These are phyloP conservation scores for Pseudolaguvia tuberculata DNA, from an alignment of 2,113 vertebrate genomes.

Conservation along the genomic window DNA sequence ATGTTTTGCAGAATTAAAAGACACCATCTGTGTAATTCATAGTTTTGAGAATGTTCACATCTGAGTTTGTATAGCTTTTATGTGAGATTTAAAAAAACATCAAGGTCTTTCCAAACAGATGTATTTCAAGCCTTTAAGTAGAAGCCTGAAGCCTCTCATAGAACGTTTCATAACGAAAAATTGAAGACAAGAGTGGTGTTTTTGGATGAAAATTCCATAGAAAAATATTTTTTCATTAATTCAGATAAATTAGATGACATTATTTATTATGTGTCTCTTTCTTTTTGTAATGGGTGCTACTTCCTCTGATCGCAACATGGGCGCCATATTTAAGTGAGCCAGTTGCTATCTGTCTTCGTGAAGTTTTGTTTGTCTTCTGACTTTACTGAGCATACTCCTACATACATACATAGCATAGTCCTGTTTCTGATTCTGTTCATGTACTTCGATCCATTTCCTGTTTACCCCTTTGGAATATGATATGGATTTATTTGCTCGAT, in stretches of 20 bases:
- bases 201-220: not conserved
- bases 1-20: not conserved
- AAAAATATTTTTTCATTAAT: not conserved
- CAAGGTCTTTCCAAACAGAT: conserved; percentile 15
- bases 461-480: too few relatives aligned
- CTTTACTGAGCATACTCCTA: too few relatives aligned
- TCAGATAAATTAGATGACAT: not conserved
- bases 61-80: conserved; percentile 5
- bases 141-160: conserved; percentile 4
- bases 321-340: too few relatives aligned
- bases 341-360: not conserved
- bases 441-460: too few relatives aligned
- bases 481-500: too few relatives aligned
- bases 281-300: too few relatives aligned
- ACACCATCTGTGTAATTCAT: not conserved
- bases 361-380: too few relatives aligned
- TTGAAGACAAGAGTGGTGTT: not conserved
- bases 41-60: conserved; percentile 10
- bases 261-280: not conserved
- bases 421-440: too few relatives aligned
- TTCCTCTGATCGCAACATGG: too few relatives aligned
- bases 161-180: not conserved
- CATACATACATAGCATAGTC: too few relatives aligned
- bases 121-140: conserved; percentile 4
- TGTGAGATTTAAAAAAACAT: conserved; percentile 14